These are phyloP conservation scores for Sylvia atricapilla DNA, from an alignment of 2,113 vertebrate genomes.

Conservation along the genomic window DNA sequence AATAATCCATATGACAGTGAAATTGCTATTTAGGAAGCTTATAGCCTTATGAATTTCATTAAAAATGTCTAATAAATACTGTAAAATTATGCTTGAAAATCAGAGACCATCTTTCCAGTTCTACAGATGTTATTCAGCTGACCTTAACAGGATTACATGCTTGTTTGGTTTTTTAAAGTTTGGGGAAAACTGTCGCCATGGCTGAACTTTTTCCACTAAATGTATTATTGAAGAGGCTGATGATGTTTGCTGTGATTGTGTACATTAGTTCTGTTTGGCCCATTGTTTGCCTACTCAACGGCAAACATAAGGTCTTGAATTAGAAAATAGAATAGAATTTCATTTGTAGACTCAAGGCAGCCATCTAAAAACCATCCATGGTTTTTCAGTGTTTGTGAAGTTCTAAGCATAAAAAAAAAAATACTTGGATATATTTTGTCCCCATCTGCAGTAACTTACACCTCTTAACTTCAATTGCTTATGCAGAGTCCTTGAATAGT, in stretches of 20 bases:
- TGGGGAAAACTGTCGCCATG: background rate
- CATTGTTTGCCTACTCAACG: background rate
- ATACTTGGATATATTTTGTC: background rate
- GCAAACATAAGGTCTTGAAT: background rate
- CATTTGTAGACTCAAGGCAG: background rate
- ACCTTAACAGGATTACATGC: background rate
- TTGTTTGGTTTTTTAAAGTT: background rate
- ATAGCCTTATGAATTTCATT: background rate
- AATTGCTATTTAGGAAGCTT: background rate
- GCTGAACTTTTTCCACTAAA: background rate
- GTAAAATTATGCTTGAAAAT: background rate
- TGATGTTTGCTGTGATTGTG: background rate
- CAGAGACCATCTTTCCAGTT: background rate
- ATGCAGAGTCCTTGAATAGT: background rate
- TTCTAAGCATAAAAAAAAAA: background rate
- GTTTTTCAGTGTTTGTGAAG: background rate
- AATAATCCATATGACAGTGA: background rate
- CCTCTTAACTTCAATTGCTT: background rate
- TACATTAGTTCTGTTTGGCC: background rate
- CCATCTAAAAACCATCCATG: background rate
- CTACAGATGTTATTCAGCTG: background rate
- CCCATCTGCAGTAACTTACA: background rate
- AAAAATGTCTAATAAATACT: background rate
- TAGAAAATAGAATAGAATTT: background rate
- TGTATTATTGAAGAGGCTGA: background rate